phyloP scores from a whole-genome alignment of 2,113 vertebrate genomes.

The Chlorocebus sabaeus region DNA sequence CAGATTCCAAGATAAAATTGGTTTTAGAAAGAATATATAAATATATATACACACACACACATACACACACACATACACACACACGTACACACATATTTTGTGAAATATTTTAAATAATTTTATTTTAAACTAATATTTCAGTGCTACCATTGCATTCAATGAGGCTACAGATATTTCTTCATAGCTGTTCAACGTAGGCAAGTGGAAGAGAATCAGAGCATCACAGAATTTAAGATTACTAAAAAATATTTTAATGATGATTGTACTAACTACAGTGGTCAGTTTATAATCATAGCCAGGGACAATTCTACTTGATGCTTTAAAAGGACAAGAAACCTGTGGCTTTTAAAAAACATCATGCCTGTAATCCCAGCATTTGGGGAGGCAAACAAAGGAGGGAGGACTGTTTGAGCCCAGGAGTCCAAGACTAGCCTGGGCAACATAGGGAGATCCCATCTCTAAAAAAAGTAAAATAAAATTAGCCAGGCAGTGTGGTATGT shows the following conservation, averaged over 20 bases:
- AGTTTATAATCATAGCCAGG: background rate
- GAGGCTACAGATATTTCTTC: background rate
- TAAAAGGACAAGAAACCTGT: background rate
- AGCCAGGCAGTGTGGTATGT: too few relatives aligned
- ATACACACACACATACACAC: accelerated
- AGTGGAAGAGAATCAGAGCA: background rate
- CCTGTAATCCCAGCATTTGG: too few relatives aligned
- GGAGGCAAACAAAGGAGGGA: too few relatives aligned
- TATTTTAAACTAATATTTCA: constrained; percentile 6
- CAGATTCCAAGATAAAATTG: background rate
- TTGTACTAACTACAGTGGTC: background rate
- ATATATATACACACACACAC: too few relatives aligned
- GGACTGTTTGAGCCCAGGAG: too few relatives aligned
- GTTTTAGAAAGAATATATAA: background rate
- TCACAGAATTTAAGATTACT: background rate
- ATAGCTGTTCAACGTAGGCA: background rate
- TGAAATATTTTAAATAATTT: background rate
- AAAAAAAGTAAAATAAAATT: too few relatives aligned
- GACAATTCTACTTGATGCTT: background rate
- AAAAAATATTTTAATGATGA: background rate
- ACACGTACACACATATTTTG: background rate
- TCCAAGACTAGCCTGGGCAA: too few relatives aligned
- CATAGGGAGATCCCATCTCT: too few relatives aligned
- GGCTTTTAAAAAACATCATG: background rate
- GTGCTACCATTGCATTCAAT: background rate